A percentile compares a stretch with the other conserved stretches of the same genome.
Conservation (phyloP, 2,797 vertebrate genomes). For the Erethizon dorsatum region DNA sequence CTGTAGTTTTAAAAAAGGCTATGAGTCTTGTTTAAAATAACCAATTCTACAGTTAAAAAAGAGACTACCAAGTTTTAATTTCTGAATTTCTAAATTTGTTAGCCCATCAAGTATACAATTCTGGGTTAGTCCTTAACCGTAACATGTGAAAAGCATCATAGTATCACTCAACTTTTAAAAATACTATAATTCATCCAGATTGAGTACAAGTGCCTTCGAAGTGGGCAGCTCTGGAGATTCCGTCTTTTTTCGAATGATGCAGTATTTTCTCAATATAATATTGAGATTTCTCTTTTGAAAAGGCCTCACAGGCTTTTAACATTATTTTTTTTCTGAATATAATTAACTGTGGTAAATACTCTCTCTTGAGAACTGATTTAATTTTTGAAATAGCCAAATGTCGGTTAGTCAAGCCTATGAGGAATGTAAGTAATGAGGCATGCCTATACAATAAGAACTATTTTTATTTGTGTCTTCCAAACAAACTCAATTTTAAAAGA, state of each 20-base stretch:
- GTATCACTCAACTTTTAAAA: neutral
- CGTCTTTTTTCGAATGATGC: neutral
- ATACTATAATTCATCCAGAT: neutral
- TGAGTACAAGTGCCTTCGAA: neutral
- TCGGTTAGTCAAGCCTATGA: neutral
- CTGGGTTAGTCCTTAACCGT: neutral
- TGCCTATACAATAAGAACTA: neutral
- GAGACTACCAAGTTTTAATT: neutral
- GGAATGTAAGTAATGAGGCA: slow-evolving; percentile 28
- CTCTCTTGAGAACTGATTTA: neutral
- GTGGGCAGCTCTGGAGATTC: neutral
- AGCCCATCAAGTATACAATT: neutral
- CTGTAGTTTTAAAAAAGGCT: slow-evolving; percentile 2
- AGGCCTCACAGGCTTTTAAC: neutral
- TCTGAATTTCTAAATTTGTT: slow-evolving; percentile 33
- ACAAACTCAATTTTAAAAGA: slow-evolving; percentile 59
- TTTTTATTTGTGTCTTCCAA: slow-evolving; percentile 20
- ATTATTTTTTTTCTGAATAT: neutral
- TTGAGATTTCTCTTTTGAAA: slow-evolving; percentile 26
- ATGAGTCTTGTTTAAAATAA: neutral
- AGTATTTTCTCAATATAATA: neutral
- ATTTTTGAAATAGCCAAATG: slow-evolving; percentile 46
- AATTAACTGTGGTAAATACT: slow-evolving; percentile 20
- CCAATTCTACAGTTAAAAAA: neutral
- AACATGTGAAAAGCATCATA: neutral